A percentile compares a stretch with the other conserved stretches of the same genome.
Conservation (phyloP, 2,888 invertebrate species). For the Resseliella maxima region DNA sequence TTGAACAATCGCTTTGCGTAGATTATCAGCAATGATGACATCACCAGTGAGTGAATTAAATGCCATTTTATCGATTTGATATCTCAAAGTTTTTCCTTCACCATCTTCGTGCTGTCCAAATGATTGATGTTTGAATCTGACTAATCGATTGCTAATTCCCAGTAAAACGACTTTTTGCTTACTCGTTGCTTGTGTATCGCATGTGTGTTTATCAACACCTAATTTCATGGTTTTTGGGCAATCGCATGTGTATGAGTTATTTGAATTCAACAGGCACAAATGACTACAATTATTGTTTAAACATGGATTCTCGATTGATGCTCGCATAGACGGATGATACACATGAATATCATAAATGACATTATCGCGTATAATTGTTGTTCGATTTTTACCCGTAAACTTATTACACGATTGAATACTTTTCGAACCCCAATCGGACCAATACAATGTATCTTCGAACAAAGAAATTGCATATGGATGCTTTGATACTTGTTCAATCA, state of each 20-base stretch:
- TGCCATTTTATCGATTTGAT: conserved; percentile 75
- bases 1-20: conserved; percentile 67
- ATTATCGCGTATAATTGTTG: conserved; percentile 70
- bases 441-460: conserved; percentile 88
- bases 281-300: conserved; percentile 75
- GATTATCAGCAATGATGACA: conserved; percentile 70
- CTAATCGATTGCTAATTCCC: conserved; percentile 71
- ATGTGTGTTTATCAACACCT: conserved; percentile 70
- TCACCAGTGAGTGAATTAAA: conserved; percentile 72
- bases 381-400: conserved; percentile 75
- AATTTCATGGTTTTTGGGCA: conserved; percentile 81
- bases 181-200: conserved; percentile 66
- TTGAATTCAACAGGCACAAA: conserved; percentile 78
- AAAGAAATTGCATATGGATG: conserved; percentile 87
- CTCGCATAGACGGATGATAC: conserved; percentile 77
- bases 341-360: conserved; percentile 74
- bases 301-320: conserved; percentile 74
- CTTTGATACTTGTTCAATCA: conserved; percentile 73
- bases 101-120: conserved; percentile 75
- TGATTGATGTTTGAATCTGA: conserved; percentile 74
- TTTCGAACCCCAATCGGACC: conserved; percentile 88
- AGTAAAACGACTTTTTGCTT: conserved; percentile 65
- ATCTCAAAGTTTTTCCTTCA: conserved; percentile 68
- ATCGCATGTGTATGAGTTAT: conserved; percentile 73
- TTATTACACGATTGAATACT: conserved; percentile 83